These are phyloP conservation scores for Cryptosula pallasiana DNA, from an alignment of 2,888 invertebrate species.

Conservation along the genomic window DNA sequence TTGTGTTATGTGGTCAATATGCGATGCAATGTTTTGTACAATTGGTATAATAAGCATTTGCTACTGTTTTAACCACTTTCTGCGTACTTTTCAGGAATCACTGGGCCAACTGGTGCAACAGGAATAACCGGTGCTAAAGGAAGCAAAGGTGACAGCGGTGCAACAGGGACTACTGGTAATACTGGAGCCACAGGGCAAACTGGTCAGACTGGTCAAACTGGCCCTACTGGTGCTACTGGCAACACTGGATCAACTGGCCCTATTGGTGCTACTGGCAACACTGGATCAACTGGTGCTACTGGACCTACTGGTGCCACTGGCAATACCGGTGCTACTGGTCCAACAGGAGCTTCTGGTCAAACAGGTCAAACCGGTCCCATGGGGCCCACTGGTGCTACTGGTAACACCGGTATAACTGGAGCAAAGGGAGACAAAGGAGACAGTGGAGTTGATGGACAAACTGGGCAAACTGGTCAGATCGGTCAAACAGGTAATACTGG, in stretches of 20 bases:
- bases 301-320: conserved; percentile 25
- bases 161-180: conserved; percentile 23
- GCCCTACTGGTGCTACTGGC: conserved; percentile 13
- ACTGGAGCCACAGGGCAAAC: conserved; percentile 24
- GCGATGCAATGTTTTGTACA: too few species aligned
- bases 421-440: conserved; percentile 24
- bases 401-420: conserved; percentile 24
- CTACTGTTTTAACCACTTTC: too few species aligned
- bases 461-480: conserved; percentile 27
- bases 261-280: conserved; percentile 23
- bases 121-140: conserved; percentile 29
- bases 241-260: conserved; percentile 11
- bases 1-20: too few species aligned
- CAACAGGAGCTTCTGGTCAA: conserved; percentile 7
- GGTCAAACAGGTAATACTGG: conserved; percentile 27
- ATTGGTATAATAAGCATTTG: too few species aligned
- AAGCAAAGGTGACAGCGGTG: conserved; percentile 27
- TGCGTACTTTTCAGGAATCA: neutral
- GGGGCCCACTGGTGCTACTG: neutral
- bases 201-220: conserved; percentile 18
- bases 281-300: conserved; percentile 20
- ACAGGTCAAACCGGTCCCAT: neutral
- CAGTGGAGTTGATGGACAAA: conserved; percentile 24
- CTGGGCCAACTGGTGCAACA: conserved; percentile 20
- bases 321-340: neutral